Evolutionary conservation across 2,797 vertebrate genomes (phyloP).

Genomic region (Rallus crepitans): DNA sequence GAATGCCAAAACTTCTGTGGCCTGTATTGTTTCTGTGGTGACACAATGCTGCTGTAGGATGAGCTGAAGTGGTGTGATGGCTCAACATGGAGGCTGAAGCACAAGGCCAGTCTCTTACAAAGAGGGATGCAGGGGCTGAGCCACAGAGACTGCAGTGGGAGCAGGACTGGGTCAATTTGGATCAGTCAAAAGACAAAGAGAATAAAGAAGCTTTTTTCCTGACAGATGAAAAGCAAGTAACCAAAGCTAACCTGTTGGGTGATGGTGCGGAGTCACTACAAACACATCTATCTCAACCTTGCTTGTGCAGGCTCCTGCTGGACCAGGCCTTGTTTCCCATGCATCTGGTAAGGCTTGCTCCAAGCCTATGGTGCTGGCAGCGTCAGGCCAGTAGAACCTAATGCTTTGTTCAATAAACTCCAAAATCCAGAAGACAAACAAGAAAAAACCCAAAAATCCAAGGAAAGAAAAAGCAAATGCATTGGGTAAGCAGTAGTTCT

Average conservation of each 20-base stretch:
- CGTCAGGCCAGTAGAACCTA: not conserved
- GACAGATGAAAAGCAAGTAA: conserved; percentile 1
- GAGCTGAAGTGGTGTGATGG: not conserved
- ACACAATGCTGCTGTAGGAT: conserved; percentile 4
- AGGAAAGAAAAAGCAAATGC: not conserved
- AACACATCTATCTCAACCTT: not conserved
- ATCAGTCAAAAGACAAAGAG: not conserved
- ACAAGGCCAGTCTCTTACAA: not conserved
- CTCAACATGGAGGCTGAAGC: conserved; percentile 14
- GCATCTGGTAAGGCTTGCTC: not conserved
- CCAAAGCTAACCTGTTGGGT: not conserved
- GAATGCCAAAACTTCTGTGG: conserved; percentile 39
- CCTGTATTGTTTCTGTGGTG: conserved; percentile 54
- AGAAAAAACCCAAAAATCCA: too few relatives aligned
- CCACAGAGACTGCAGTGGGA: not conserved
- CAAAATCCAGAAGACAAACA: not conserved
- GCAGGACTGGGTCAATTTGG: not conserved
- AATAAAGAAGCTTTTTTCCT: not conserved
- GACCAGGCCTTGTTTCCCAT: not conserved
- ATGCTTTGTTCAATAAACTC: not conserved
- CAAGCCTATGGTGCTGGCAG: not conserved
- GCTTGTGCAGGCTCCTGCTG: not conserved
- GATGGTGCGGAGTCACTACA: not conserved
- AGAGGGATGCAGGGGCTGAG: not conserved
- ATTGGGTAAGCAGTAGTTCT: not conserved